These are phyloP conservation scores for Smutsia gigantea DNA, from an alignment of 2,797 vertebrate species.

Conservation along the genomic window DNA sequence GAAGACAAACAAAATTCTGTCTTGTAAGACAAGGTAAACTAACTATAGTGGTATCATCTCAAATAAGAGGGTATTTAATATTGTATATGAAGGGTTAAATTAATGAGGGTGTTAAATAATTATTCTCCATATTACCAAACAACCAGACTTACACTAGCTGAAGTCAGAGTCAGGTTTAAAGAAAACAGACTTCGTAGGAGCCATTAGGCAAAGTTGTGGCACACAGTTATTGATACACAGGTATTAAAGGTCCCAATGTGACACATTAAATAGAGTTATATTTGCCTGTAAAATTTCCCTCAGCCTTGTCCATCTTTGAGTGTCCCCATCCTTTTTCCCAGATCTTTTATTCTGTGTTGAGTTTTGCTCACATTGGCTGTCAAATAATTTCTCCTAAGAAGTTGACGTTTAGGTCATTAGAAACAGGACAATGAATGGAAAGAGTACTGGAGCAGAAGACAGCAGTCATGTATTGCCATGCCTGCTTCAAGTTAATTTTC, in stretches of 20 bases:
- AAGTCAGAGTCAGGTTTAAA: not conserved
- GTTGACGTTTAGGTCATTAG: not conserved
- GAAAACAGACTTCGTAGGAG: not conserved
- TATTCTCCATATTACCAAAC: not conserved
- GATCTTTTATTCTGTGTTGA: not conserved
- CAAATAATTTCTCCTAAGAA: constrained; percentile 9
- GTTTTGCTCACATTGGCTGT: not conserved
- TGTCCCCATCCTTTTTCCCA: not conserved
- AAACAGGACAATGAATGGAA: not conserved
- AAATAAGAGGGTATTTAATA: not conserved
- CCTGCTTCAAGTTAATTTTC: not conserved
- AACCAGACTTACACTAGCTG: not conserved
- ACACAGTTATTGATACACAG: not conserved
- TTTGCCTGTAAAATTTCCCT: not conserved
- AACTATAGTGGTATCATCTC: not conserved
- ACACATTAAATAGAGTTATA: not conserved
- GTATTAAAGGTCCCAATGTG: not conserved
- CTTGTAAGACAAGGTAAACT: not conserved
- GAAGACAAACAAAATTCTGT: not conserved
- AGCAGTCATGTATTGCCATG: not conserved
- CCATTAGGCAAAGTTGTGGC: not conserved
- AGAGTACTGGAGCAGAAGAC: not conserved
- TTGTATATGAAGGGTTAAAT: constrained; percentile 35
- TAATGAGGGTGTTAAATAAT: not conserved
- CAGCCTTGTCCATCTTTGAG: not conserved